Evolutionary conservation across 2,888 invertebrate species (phyloP), one percentile per base, ranked within the genome.

Genomic region (Tuta absoluta): DNA sequence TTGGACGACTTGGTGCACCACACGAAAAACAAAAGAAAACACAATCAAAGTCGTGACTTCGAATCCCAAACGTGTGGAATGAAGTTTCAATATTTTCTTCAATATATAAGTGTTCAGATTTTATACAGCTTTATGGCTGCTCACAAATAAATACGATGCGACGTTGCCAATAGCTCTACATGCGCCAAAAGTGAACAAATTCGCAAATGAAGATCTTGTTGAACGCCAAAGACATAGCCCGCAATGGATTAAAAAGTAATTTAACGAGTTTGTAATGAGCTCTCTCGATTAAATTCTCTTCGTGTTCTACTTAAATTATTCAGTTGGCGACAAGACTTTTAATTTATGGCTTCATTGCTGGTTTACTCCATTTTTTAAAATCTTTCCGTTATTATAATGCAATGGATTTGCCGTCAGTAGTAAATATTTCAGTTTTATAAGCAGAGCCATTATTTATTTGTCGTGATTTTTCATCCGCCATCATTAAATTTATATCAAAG

Each of bases 191-290:
- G n/a, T 37, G 37, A 37, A 11, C 37, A 11, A 8, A 37, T 11
- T 37, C 10, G 10, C 10, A 37, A 11, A 37, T 37, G 10, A 5
- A 33, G 8, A 33, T 3, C 37, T 37, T 37, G 37, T 41, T 41
- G 14, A 14, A 12, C 14, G 41, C 41, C 41, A 41, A 41, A 41
- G 41, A 10, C 33, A 38, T 7, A 38, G 1, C 8, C 8, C 12
- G 38, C 38, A 12, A 11, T 41, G 41, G 41, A 41, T 41, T 41
- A 41, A 41, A 14, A 12, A 14, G 41, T 14, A 14, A 41, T 41
- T 41, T 86, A 86, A 86, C 85, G 84, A 86, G 79, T 71, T 71
- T 71, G 78, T 84, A 84, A 87, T 85, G 80, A 86, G 78, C 76
- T 73, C 73, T 70, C 78, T 74, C 79, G 80, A 81, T 85, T 84